These are phyloP conservation scores for Henricia sp. DNA, from an alignment of 53 echinoderm and acorn worm genomes.

Conservation along the genomic window DNA sequence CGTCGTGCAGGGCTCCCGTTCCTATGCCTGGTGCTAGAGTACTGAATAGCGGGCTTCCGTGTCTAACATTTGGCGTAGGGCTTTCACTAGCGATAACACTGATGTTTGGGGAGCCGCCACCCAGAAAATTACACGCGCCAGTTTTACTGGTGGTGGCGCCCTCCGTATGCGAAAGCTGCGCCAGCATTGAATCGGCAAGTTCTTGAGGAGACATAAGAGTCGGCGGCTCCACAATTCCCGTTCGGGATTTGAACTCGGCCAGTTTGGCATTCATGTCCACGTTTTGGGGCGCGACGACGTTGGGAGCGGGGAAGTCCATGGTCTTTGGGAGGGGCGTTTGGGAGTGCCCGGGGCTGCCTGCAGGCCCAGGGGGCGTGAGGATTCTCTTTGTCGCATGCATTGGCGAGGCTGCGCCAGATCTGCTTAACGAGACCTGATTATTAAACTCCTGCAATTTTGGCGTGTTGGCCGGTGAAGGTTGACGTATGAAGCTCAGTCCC, in stretches of 20 bases:
- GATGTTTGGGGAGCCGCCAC: slow-evolving; percentile 57
- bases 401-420: slow-evolving; percentile 59
- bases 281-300: slow-evolving; percentile 93
- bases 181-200: slow-evolving; percentile 97
- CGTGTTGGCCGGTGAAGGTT: slow-evolving; percentile 39
- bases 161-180: slow-evolving; percentile 89
- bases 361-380: slow-evolving; percentile 62
- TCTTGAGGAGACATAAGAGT: slow-evolving; percentile 98
- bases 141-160: slow-evolving; percentile 29
- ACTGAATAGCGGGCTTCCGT: slow-evolving; percentile 54
- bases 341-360: slow-evolving; percentile 67
- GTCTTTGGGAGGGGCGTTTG: slow-evolving; percentile 67
- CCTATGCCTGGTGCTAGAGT: slow-evolving; percentile 42
- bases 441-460: slow-evolving; percentile 55
- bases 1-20: slow-evolving; percentile 24
- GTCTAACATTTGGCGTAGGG: slow-evolving; percentile 22
- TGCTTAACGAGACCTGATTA: slow-evolving; percentile 18
- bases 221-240: slow-evolving; percentile 76
- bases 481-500: slow-evolving; percentile 23
- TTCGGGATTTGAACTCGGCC: slow-evolving; percentile 90
- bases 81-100: slow-evolving; percentile 11
- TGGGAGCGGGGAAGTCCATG: slow-evolving; percentile 93
- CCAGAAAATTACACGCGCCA: slow-evolving; percentile 34
- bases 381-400: slow-evolving; percentile 76
- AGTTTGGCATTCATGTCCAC: slow-evolving; percentile 95